Percentiles rank a stretch among this genome's conserved stretches.
Evolutionary conservation across 2,888 invertebrate genomes (phyloP).

Genomic region (Pasiphila rectangulata): DNA sequence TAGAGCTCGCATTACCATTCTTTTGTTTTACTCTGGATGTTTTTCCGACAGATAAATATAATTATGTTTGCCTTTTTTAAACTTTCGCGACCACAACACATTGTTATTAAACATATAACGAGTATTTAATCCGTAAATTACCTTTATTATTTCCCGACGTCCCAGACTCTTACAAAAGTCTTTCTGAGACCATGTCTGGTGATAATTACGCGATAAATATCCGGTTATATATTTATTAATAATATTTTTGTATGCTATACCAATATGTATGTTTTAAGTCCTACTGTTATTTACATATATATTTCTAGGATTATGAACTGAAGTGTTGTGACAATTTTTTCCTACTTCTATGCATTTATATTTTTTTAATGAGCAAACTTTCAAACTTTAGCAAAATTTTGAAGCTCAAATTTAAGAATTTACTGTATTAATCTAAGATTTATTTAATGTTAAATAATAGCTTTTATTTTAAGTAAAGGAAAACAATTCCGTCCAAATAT

Average conservation of each 20-base stretch:
- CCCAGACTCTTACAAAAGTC: too few relatives aligned
- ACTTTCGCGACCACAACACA: too few relatives aligned
- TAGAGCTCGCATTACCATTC: too few relatives aligned
- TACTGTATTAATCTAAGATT: conserved; percentile 43
- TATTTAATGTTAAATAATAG: conserved; percentile 25
- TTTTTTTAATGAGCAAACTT: conserved; percentile 22
- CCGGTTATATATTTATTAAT: background rate
- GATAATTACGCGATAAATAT: too few relatives aligned
- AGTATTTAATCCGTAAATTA: too few relatives aligned
- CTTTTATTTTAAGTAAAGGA: conserved; percentile 35
- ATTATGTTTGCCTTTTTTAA: too few relatives aligned
- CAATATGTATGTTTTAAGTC: background rate
- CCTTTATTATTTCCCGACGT: too few relatives aligned
- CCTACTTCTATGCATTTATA: conserved; percentile 43
- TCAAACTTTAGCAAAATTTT: conserved; percentile 15
- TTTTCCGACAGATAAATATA: too few relatives aligned
- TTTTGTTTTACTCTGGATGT: too few relatives aligned
- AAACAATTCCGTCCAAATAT: conserved; percentile 71
- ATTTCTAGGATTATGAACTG: background rate
- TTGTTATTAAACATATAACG: too few relatives aligned
- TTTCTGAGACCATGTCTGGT: too few relatives aligned
- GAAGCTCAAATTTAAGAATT: conserved; percentile 36
- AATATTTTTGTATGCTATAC: background rate
- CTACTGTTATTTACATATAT: conserved; percentile 1
- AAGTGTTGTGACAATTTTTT: conserved; percentile 28